Evolutionary conservation across 92 coral and sea anemone genomes (phyloP).

Genomic region (Zoanthus solanderi): DNA sequence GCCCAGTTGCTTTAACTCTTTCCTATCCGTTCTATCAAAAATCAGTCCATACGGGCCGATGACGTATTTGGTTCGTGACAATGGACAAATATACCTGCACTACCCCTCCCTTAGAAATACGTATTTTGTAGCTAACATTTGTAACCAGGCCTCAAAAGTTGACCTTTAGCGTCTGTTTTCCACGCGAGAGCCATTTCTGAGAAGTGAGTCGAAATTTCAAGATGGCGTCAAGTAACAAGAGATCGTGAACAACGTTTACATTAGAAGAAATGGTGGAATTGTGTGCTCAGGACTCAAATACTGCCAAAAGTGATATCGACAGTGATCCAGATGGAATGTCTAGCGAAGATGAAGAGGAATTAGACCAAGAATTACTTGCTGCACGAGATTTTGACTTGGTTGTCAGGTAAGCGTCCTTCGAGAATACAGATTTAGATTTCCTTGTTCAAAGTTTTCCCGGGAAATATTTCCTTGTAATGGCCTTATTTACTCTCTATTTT

Average conservation of each 20-base stretch:
- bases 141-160: constrained; percentile 18
- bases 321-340: no score
- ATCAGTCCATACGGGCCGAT: constrained; percentile 30
- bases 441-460: no score
- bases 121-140: constrained; percentile 31
- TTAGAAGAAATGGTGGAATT: constrained; percentile 5
- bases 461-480: constrained; percentile 15
- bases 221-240: no score
- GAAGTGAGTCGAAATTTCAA: no score
- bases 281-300: constrained; percentile 21
- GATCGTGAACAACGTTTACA: constrained; percentile 1
- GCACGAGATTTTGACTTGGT: constrained; percentile 10
- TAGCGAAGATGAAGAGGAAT: no score
- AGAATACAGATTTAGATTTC: constrained; percentile 1
- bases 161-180: background rate
- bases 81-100: constrained; percentile 28
- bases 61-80: constrained; percentile 38
- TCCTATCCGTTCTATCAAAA: constrained; percentile 26
- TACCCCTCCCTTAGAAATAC: constrained; percentile 26
- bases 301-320: constrained; percentile 12
- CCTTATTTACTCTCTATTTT: constrained; percentile 19
- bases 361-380: background rate
- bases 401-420: constrained; percentile 30
- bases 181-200: no score
- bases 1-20: background rate